Evolutionary conservation across 2,888 invertebrate genomes (phyloP).

Genomic region (Diogma glabrata): DNA sequence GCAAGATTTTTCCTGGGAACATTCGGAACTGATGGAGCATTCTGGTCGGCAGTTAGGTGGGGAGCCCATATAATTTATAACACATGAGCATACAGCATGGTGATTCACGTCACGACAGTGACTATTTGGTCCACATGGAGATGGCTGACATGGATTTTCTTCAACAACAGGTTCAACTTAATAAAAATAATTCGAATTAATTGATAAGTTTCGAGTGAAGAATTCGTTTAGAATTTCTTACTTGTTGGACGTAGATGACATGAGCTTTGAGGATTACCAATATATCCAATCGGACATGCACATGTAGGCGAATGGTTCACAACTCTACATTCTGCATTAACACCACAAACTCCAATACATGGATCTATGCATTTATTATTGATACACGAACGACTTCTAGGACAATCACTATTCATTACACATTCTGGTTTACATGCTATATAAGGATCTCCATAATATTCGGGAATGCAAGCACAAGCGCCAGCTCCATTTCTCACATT

Average conservation of each 20-base stretch:
- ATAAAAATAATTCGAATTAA: constrained; percentile 13
- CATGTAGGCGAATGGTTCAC: constrained; percentile 56
- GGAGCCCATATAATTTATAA: constrained; percentile 63
- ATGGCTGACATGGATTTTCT: constrained; percentile 47
- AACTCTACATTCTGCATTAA: constrained; percentile 61
- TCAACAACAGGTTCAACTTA: constrained; percentile 25
- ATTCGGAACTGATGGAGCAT: constrained; percentile 74
- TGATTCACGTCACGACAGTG: constrained; percentile 58
- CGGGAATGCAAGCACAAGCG: constrained; percentile 49
- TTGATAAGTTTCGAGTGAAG: background rate
- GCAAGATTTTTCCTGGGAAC: constrained; percentile 68
- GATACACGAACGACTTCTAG: constrained; percentile 48
- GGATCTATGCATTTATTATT: constrained; percentile 74
- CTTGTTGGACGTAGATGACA: constrained; percentile 31
- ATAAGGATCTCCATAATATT: constrained; percentile 53
- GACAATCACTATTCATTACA: constrained; percentile 52
- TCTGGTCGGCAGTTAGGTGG: constrained; percentile 70
- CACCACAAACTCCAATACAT: constrained; percentile 71
- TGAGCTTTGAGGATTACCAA: constrained; percentile 46
- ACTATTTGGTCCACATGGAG: constrained; percentile 73
- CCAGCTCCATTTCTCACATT: constrained; percentile 51
- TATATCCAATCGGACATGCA: constrained; percentile 45
- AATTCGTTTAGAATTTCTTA: constrained; percentile 25
- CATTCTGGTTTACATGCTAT: constrained; percentile 58
- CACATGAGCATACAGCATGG: constrained; percentile 72